Conservation (phyloP, 2,797 vertebrate genomes). For the Anguilla marmorata region DNA sequence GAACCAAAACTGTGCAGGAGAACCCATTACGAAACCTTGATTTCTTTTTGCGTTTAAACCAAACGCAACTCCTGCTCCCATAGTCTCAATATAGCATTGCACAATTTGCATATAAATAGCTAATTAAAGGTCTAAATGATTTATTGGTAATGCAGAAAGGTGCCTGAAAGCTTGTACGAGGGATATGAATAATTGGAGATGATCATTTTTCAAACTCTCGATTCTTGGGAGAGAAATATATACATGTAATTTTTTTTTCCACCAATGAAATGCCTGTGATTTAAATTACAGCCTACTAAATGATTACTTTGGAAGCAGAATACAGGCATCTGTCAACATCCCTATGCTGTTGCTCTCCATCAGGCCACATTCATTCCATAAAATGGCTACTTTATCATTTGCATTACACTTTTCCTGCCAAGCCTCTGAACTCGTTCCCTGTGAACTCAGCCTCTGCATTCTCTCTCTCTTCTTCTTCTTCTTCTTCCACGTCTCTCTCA, state of each 20-base stretch:
- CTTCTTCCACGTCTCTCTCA: slow-evolving; percentile 47
- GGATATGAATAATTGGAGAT: slow-evolving; percentile 48
- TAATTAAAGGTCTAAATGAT: slow-evolving; percentile 57
- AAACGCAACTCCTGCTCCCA: slow-evolving; percentile 40
- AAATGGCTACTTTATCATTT: slow-evolving; percentile 51
- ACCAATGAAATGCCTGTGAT: slow-evolving; percentile 21
- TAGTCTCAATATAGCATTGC: slow-evolving; percentile 53
- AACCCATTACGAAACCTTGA: slow-evolving; percentile 40
- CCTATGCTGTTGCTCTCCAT: slow-evolving; percentile 31
- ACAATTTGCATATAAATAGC: slow-evolving; percentile 63
- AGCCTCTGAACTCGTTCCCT: slow-evolving; percentile 41
- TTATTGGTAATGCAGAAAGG: slow-evolving; percentile 52
- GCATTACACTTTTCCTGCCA: slow-evolving; percentile 49
- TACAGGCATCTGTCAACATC: slow-evolving; percentile 35
- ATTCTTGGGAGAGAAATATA: slow-evolving; percentile 31
- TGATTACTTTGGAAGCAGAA: slow-evolving; percentile 18
- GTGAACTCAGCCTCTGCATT: not conserved
- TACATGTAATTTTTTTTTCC: slow-evolving; percentile 1
- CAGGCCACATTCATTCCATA: slow-evolving; percentile 44
- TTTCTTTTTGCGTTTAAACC: slow-evolving; percentile 46
- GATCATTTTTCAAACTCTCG: slow-evolving; percentile 42
- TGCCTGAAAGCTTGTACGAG: slow-evolving; percentile 39
- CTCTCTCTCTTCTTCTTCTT: slow-evolving; percentile 12
- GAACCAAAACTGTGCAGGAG: slow-evolving; percentile 47
- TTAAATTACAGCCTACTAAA: slow-evolving; percentile 25